Evolutionary conservation across 2,113 vertebrate genomes (phyloP), one percentile per base, ranked within the genome.

Genomic region (Nibea coibor): DNA sequence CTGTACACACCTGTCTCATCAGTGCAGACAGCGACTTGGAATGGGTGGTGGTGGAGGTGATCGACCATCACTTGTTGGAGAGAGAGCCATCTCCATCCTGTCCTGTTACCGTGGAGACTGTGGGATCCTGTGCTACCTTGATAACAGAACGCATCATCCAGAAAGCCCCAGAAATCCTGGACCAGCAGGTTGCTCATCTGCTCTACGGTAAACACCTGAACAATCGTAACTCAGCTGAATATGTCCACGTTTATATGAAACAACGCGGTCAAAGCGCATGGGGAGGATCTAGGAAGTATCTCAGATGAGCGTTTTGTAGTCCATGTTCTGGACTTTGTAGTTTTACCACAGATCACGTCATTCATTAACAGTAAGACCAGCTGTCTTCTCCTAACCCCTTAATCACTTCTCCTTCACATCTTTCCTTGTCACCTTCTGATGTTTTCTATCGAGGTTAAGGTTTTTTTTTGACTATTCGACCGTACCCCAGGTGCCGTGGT

Each of bases 121-220:
- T 99, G 87, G 98, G 97, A 16, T 99, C 98, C 72, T 99, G 98
- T 0, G 79, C 97, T 51, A 98, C 98, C 0, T 87, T 99, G 92
- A 95, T 99, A 77, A 92, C 96, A 0, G 98, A 98, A 81, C 88
- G 95, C 31, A 96, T 99, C 67, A 53, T 96, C 19, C 95, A 95
- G 68, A 94, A 94, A 5, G 94, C 96, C 3, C 96, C 95, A 0
- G 92, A 96, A 0, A 57, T 97, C 77, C 87, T 99, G 84, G 96
- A 99, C 83, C 64, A 80, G 65, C 94, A 94, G 84, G 91, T 93
- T 0, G 97, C 97, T 0, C 84, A 94, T 0, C 92, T 99, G 68
- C 92, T 99, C 80, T 97, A 96, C 0, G 97, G 98, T 99, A 94
- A 95, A 61, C 48, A 57, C 1, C 17, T 24, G n/a, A 16, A 2